Evolutionary conservation across 2,888 invertebrate genomes (phyloP).

Genomic region (Netelia melanura): DNA sequence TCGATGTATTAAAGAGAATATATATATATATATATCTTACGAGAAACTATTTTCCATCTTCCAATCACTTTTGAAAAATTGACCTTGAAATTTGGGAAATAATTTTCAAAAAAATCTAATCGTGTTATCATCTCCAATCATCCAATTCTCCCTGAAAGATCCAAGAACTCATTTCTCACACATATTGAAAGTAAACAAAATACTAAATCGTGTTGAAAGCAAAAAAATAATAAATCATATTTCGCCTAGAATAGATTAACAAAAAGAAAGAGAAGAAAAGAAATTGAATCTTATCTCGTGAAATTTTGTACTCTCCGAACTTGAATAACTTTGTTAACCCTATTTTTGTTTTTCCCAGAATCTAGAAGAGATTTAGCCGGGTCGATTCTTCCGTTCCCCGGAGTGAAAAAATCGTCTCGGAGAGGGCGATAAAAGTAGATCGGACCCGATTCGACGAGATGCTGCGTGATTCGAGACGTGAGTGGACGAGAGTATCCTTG

Average conservation of each 20-base stretch:
- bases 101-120: neutral
- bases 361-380: slow-evolving; percentile 1
- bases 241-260: neutral
- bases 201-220: neutral
- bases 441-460: slow-evolving; percentile 26
- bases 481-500: slow-evolving; percentile 23
- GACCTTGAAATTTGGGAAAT: neutral
- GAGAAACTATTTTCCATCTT: neutral
- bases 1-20: neutral
- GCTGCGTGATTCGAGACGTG: neutral
- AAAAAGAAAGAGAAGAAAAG: neutral
- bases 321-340: neutral
- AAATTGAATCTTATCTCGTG: slow-evolving; percentile 12
- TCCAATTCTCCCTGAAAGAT: neutral
- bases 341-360: neutral
- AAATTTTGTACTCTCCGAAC: neutral
- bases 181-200: neutral
- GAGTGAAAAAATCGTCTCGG: slow-evolving; percentile 1
- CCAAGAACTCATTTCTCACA: neutral
- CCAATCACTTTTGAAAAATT: neutral
- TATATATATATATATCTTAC: neutral
- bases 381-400: slow-evolving; percentile 14
- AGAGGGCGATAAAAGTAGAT: slow-evolving; percentile 45
- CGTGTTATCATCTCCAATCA: neutral
- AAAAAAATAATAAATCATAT: neutral